These are phyloP conservation scores for Scaptomyza parva DNA, from an alignment of 2,888 invertebrate species.

Conservation along the genomic window DNA sequence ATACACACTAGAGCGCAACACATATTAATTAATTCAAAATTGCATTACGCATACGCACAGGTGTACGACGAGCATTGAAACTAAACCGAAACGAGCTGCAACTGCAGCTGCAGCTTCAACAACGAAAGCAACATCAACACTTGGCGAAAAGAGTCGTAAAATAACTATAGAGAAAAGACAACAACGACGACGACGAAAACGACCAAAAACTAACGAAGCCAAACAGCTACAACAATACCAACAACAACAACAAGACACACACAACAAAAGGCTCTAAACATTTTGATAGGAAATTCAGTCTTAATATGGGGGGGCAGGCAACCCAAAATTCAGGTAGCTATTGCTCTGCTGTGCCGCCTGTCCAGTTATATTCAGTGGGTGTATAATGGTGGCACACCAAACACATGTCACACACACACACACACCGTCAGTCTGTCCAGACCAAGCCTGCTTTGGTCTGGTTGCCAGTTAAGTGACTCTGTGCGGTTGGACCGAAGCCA, in stretches of 20 bases:
- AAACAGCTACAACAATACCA: constrained; percentile 26
- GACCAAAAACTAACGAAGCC: constrained; percentile 24
- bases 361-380: constrained; percentile 31
- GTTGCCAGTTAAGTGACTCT: constrained; percentile 35
- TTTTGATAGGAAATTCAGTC: constrained; percentile 62
- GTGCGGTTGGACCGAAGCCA: constrained; percentile 39
- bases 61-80: constrained; percentile 51
- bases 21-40: constrained; percentile 77
- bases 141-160: constrained; percentile 72
- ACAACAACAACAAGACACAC: too few relatives aligned
- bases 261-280: constrained; percentile 37
- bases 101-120: constrained; percentile 28
- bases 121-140: constrained; percentile 5
- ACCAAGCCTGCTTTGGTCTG: constrained; percentile 4
- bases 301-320: constrained; percentile 47
- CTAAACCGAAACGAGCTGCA: constrained; percentile 37
- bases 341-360: constrained; percentile 24
- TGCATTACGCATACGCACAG: constrained; percentile 76
- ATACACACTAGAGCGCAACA: constrained; percentile 1
- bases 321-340: constrained; percentile 54
- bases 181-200: constrained; percentile 34
- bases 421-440: constrained; percentile 7
- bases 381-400: constrained; percentile 23
- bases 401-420: constrained; percentile 47
- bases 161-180: constrained; percentile 63